Evolutionary conservation across 2,797 vertebrate species (phyloP).

Genomic region (Mormyrops boulengeri): DNA sequence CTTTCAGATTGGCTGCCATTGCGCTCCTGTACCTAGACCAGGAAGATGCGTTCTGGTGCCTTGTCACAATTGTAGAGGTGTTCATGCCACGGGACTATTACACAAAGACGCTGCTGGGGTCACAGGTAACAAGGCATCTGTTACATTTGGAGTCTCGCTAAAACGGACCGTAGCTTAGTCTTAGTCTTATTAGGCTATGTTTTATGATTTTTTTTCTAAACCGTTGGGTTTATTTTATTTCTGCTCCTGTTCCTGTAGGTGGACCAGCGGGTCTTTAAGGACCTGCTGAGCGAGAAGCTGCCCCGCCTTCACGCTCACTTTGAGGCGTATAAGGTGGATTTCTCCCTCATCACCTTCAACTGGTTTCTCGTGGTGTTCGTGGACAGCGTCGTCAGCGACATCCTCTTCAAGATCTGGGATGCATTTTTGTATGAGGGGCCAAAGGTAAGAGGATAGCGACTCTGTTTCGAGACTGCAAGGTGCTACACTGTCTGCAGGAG

Average conservation of each 20-base stretch:
- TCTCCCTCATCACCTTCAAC: slow-evolving; percentile 97
- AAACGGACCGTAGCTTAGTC: neutral
- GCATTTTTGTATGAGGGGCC: slow-evolving; percentile 93
- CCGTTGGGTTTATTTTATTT: neutral
- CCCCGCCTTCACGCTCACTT: slow-evolving; percentile 86
- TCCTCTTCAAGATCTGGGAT: slow-evolving; percentile 98
- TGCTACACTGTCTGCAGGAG: neutral
- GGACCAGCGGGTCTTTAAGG: slow-evolving; percentile 94
- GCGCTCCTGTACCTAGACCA: slow-evolving; percentile 93
- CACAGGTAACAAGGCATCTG: slow-evolving; percentile 71
- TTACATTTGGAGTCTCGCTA: neutral
- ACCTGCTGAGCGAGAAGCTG: slow-evolving; percentile 90
- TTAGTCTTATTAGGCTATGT: neutral
- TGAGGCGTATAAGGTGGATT: slow-evolving; percentile 88
- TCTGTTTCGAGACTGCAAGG: neutral
- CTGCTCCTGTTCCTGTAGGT: slow-evolving; percentile 62
- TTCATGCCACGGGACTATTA: slow-evolving; percentile 99
- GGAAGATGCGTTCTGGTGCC: slow-evolving; percentile 95
- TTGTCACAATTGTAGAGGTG: slow-evolving; percentile 89
- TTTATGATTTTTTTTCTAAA: neutral
- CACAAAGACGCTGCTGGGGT: slow-evolving; percentile 93
- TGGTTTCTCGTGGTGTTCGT: slow-evolving; percentile 98
- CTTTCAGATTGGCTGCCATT: slow-evolving; percentile 79
- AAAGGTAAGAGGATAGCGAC: slow-evolving; percentile 65
- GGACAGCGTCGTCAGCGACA: slow-evolving; percentile 90